Evolutionary conservation across 2,888 invertebrate species (phyloP), one percentile per base, ranked within the genome.

Genomic region (Xylocampa areola): DNA sequence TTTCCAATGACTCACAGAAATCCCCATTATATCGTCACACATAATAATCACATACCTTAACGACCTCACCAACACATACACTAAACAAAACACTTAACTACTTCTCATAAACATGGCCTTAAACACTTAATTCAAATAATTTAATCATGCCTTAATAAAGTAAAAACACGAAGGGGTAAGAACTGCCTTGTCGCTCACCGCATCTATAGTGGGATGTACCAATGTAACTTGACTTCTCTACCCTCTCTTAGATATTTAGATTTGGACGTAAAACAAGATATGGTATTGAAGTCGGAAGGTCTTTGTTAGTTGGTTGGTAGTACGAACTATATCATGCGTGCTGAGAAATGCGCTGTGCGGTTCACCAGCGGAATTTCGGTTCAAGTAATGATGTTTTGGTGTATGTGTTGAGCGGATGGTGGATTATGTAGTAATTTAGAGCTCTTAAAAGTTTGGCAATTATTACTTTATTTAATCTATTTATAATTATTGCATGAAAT

Each of bases 111-210:
- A 59, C 43, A 54, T 27, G 16, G 16, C 35, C 48, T 37, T 52
- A 41, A 55, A 69, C 52, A 60, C 47, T 58, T 71, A 48, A 59
- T 48, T 55, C 49, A 55, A 68, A 67, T 70, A 67, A 70, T 66
- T 67, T 63, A 65, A 72, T 73, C 63, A 67, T 55, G 32, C 43
- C 55, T 61, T 69, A 69, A 68, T 62, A 68, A 58, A 65, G 62
- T 66, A 63, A 66, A 70, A 71, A 71, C 63, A 58, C 27, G 39
- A 43, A 51, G 51, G 49, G 55, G 44, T 55, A 44, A 53, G 45
- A 53, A 63, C 37, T 45, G 47, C 39, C 51, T 44, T 45, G 33
- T 52, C 44, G 33, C 30, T 54, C 44, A 65, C 63, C 67, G 27
- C 47, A 63, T 45, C 53, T 32, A 43, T 45, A 33, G 40, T 48